Conservation (phyloP, 2,797 vertebrate genomes). For the Chaetophractus vellerosus region DNA sequence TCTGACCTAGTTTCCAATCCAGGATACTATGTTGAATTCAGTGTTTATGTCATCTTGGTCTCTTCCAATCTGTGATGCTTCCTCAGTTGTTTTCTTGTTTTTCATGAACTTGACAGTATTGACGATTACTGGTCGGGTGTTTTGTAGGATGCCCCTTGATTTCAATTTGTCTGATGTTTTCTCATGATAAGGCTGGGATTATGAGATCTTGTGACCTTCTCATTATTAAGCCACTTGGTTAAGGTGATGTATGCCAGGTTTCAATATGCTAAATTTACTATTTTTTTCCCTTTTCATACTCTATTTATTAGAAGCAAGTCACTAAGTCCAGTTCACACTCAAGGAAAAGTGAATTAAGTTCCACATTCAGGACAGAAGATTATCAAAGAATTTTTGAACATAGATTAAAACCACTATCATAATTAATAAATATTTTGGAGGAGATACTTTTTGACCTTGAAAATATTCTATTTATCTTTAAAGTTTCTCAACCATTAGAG, state of each 20-base stretch:
- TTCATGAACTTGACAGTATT: not conserved
- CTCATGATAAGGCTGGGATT: not conserved
- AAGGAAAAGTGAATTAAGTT: not conserved
- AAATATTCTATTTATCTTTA: slow-evolving; percentile 49
- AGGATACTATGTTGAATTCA: not conserved
- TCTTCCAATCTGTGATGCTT: not conserved
- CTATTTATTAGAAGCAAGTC: too few relatives aligned
- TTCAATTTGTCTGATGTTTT: not conserved
- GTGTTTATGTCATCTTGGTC: not conserved
- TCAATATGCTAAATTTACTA: not conserved
- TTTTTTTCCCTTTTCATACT: too few relatives aligned
- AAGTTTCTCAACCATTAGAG: slow-evolving; percentile 29
- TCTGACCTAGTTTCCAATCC: not conserved
- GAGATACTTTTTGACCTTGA: not conserved
- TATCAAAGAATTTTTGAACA: slow-evolving; percentile 38
- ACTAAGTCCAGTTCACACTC: not conserved
- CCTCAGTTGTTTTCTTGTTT: not conserved
- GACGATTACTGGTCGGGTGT: not conserved
- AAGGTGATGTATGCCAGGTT: not conserved
- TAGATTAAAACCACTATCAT: not conserved
- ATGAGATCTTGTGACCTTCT: not conserved
- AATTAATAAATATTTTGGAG: slow-evolving; percentile 49
- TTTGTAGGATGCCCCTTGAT: not conserved
- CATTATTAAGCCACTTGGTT: not conserved
- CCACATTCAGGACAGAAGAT: not conserved